Percentiles rank a stretch among this genome's conserved stretches.
phyloP scores from a whole-genome alignment of 2,888 invertebrate species.

The Cerastoderma edule region DNA sequence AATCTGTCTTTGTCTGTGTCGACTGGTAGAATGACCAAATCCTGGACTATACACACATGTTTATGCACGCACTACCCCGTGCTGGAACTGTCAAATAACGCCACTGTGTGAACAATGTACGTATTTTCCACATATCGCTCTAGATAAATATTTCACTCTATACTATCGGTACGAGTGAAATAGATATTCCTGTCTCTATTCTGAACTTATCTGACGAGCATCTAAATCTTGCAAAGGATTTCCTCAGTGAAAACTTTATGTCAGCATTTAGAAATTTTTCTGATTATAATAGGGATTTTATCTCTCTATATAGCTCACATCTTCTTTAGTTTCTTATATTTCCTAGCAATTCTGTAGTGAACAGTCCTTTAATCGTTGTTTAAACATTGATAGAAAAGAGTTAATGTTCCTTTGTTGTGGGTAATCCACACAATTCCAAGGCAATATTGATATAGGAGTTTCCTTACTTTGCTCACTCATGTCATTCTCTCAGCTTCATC shows the following conservation, averaged over 20 bases:
- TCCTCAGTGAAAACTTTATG: not conserved
- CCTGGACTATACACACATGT: too few species aligned
- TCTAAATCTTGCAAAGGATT: too few species aligned
- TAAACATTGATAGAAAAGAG: not conserved
- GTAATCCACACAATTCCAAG: conserved; percentile 12
- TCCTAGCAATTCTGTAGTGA: not conserved
- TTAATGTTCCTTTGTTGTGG: not conserved
- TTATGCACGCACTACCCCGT: too few species aligned
- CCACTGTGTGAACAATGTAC: too few species aligned
- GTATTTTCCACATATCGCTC: too few species aligned
- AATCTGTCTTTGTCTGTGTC: too few species aligned
- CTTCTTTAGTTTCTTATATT: not conserved
- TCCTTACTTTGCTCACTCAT: conserved; percentile 1
- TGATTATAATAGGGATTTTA: too few species aligned
- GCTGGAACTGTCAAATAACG: too few species aligned
- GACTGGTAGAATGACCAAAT: too few species aligned
- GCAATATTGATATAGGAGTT: conserved; percentile 3
- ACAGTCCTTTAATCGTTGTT: conserved; percentile 7
- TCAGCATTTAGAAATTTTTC: conserved; percentile 6
- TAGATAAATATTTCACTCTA: too few species aligned
- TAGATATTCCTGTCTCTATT: conserved; percentile 10
- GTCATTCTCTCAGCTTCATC: conserved; percentile 9
- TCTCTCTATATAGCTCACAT: conserved; percentile 16
- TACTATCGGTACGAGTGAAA: too few species aligned
- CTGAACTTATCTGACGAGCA: conserved; percentile 6